Evolutionary conservation across 2,888 invertebrate species (phyloP).

Genomic region (Microplitis deprimator): DNA sequence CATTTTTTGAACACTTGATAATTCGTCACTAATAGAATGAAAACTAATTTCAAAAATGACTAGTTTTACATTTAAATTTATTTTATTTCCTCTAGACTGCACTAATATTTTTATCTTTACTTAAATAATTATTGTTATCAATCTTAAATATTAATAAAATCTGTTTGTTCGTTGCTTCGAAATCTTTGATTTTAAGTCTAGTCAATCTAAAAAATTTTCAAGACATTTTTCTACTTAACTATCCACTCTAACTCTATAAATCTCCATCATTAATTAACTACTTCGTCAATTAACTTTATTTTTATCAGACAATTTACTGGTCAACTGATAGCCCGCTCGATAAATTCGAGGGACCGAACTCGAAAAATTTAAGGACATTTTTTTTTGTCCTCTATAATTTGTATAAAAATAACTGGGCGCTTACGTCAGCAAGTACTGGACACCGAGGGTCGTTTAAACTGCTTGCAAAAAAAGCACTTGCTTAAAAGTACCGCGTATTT

Average conservation of each 20-base stretch:
- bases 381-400: constrained; percentile 55
- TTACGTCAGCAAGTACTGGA: constrained; percentile 54
- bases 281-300: constrained; percentile 19
- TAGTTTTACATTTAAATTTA: background rate
- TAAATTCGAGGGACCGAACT: constrained; percentile 16
- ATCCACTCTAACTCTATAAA: constrained; percentile 16
- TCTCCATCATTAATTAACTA: constrained; percentile 21
- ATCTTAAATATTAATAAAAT: constrained; percentile 32
- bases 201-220: constrained; percentile 13
- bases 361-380: constrained; percentile 35
- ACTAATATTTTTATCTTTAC: background rate
- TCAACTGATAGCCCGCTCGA: constrained; percentile 19
- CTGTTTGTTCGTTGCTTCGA: constrained; percentile 61
- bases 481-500: background rate
- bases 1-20: background rate
- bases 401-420: constrained; percentile 69
- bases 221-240: constrained; percentile 13
- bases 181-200: constrained; percentile 48
- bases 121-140: background rate
- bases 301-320: constrained; percentile 14
- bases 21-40: background rate
- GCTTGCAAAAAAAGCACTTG: constrained; percentile 15
- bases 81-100: background rate
- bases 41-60: background rate
- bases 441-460: constrained; percentile 47